These are phyloP conservation scores for Eurystomus glaucurus DNA, from an alignment of 2,797 vertebrate genomes.

Conservation along the genomic window DNA sequence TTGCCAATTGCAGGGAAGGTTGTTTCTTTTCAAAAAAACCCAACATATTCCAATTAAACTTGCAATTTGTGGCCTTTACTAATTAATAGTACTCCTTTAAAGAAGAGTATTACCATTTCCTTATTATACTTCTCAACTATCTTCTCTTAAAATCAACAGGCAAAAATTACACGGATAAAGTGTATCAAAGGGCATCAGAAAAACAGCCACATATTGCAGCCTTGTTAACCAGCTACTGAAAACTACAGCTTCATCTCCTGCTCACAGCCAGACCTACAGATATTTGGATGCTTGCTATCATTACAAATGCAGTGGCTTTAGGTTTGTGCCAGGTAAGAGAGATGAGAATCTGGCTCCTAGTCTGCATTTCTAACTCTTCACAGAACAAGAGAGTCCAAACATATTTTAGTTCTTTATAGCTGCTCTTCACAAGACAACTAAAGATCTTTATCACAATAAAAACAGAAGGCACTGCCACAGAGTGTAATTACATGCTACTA, in stretches of 20 bases:
- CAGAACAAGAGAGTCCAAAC: conserved; percentile 33
- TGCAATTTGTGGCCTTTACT: background rate
- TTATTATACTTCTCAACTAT: background rate
- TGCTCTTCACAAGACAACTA: conserved; percentile 55
- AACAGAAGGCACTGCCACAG: conserved; percentile 54
- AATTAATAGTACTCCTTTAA: background rate
- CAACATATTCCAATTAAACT: background rate
- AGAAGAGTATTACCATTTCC: background rate
- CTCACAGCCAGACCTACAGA: conserved; percentile 23
- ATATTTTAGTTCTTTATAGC: conserved; percentile 45
- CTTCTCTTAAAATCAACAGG: conserved; percentile 27
- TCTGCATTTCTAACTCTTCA: conserved; percentile 50
- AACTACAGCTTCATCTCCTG: conserved; percentile 39
- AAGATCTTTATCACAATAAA: conserved; percentile 64
- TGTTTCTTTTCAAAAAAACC: background rate
- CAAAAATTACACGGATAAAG: background rate
- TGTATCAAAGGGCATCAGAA: background rate
- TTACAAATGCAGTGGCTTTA: conserved; percentile 27
- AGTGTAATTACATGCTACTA: conserved; percentile 66
- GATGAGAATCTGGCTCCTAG: conserved; percentile 25
- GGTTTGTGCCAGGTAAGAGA: conserved; percentile 57
- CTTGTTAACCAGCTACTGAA: background rate
- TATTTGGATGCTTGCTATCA: conserved; percentile 13
- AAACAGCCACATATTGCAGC: background rate
- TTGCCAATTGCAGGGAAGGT: background rate